Base-by-base conservation (phyloP, 2,888 invertebrate species). In the Clusia tigrina region DNA sequence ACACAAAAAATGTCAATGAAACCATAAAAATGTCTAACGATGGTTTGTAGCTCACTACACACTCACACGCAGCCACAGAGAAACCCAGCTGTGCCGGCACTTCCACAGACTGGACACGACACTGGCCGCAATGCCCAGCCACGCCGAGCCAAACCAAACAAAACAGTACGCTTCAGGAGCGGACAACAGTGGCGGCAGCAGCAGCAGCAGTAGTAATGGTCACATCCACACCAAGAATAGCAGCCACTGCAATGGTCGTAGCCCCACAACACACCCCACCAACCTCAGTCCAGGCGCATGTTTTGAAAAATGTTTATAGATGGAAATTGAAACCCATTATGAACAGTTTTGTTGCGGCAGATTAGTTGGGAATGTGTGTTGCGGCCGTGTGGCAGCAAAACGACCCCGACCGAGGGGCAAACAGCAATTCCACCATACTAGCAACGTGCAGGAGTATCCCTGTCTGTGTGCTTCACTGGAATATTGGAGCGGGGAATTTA, bases 1-100 rank as follows among this genome's bases (percentile, higher is more conserved):
- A 6, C 10, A 42, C 6, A 42, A 52, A 52, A 52, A 20, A 52
- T 52, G 54, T 54, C 54, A 54, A 54, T 54, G 54, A 54, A 54
- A 54, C 54, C 54, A 54, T 54, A 54, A 54, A 54, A 54, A 18
- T 18, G 54, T 54, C 54, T 54, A 25, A 5, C 48, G 48, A 48
- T 3, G 2, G 48, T 20, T 48, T 9, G 22, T 3, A 48, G 5
- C n/a, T n/a, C n/a, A n/a, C n/a, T n/a, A n/a, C n/a, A n/a, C n/a
- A 32, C n/a, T n/a, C n/a, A n/a, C n/a, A n/a, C n/a, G n/a, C n/a
- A n/a, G 32, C 6, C 6, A 12, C 6, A 32, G 32, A 9, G 32
- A 32, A 12, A 12, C 32, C 6, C 32, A 32, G 32, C 12, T 9
- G 32, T 32, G n/a, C n/a, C n/a, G n/a, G n/a, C n/a, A n/a, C n/a